Conservation (phyloP, 2,113 vertebrate genomes). For the Sylvilagus bachmani region DNA sequence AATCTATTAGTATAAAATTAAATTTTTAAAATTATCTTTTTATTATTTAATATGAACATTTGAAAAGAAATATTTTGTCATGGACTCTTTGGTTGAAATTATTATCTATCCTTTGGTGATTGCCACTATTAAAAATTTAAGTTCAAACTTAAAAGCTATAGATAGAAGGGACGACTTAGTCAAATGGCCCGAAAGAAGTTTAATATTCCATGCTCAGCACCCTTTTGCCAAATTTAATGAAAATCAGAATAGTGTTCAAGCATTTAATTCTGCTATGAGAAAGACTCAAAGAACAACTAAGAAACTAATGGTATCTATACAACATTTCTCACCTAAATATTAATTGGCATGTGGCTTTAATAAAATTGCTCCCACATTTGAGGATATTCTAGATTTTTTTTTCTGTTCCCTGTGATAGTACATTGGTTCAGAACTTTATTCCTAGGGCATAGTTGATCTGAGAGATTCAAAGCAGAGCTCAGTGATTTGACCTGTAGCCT, state of each 20-base stretch:
- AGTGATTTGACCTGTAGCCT: constrained; percentile 83
- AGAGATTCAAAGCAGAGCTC: constrained; percentile 79
- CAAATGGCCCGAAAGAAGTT: constrained; percentile 86
- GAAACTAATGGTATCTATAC: constrained; percentile 85
- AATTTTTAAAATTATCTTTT: constrained; percentile 41
- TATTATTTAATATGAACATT: not conserved
- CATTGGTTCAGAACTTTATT: constrained; percentile 75
- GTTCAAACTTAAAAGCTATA: constrained; percentile 85
- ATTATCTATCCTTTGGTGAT: constrained; percentile 72
- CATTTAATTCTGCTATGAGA: constrained; percentile 85
- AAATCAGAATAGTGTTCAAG: constrained; percentile 88
- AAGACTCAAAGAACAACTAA: constrained; percentile 89
- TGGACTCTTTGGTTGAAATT: constrained; percentile 80
- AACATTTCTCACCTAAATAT: constrained; percentile 75
- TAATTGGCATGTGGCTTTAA: constrained; percentile 64
- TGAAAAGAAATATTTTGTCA: constrained; percentile 31
- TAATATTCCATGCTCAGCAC: constrained; percentile 89
- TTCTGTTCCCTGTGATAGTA: constrained; percentile 58
- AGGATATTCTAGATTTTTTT: constrained; percentile 77
- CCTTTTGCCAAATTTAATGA: constrained; percentile 91
- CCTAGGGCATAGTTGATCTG: constrained; percentile 66
- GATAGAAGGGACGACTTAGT: constrained; percentile 88
- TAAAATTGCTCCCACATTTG: constrained; percentile 78
- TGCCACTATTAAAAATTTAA: constrained; percentile 75
- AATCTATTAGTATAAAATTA: no score